Percentiles rank a stretch among this genome's conserved stretches.
phyloP scores from a whole-genome alignment of 2,797 vertebrate species.

The Sebastiscus albofasciatus region DNA sequence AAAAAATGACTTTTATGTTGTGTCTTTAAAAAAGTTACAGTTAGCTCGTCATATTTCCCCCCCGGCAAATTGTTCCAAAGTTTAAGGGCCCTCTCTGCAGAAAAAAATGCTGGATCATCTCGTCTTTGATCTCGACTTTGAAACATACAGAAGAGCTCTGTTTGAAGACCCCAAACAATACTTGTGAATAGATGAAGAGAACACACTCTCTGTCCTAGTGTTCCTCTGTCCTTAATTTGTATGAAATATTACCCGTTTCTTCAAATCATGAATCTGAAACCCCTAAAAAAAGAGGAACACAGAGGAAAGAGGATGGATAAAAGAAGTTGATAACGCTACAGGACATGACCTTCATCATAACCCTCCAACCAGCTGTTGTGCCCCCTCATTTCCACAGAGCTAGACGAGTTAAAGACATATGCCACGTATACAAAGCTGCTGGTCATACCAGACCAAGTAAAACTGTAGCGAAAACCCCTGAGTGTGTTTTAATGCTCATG shows the following conservation, averaged over 20 bases:
- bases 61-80: slow-evolving; percentile 42
- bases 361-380: too few species aligned
- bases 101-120: slow-evolving; percentile 53
- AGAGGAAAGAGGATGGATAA: not conserved
- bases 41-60: slow-evolving; percentile 32
- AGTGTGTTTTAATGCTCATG: not conserved
- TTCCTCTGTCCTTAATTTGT: slow-evolving; percentile 7
- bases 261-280: not conserved
- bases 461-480: not conserved
- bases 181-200: slow-evolving; percentile 7
- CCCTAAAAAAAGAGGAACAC: not conserved
- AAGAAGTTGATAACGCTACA: not conserved
- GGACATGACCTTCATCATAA: too few species aligned
- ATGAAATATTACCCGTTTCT: not conserved
- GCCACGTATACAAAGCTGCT: too few species aligned
- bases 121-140: slow-evolving; percentile 54
- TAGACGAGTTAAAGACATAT: too few species aligned
- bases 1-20: slow-evolving; percentile 33
- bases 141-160: slow-evolving; percentile 31
- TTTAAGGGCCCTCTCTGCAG: slow-evolving; percentile 30
- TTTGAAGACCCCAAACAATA: slow-evolving; percentile 26
- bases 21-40: slow-evolving; percentile 41
- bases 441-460: not conserved
- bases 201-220: not conserved
- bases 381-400: too few species aligned